Base-by-base conservation (phyloP, 2,888 invertebrate genomes). In the Stenodera caucasica region DNA sequence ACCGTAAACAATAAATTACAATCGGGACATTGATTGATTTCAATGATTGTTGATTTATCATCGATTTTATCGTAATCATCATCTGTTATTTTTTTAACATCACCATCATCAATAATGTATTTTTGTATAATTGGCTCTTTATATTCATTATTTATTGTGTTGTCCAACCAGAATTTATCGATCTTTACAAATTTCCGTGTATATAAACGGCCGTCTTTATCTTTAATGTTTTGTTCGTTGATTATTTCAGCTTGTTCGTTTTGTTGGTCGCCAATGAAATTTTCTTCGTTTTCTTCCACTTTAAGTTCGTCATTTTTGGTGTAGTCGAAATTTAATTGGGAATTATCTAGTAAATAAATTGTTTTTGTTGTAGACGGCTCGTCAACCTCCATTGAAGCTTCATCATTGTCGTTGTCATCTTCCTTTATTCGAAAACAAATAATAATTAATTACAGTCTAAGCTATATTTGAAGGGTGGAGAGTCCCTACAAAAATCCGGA, bases 171-270 rank as follows among this genome's bases (percentile, higher is more conserved):
- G 68, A 86, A 83, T 70, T 85, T 83, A 55, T 85, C 85, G 45
- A 86, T 83, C 77, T 86, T 84, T 2, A 86, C 83, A 35, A 84
- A 84, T 66, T 85, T 84, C 60, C 84, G 80, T 0, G 83, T 82
- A 60, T 83, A 84, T 1, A 80, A 65, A 52, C 82, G 76, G 1
- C 83, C 83, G 58, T 82, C 81, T 65, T 81, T 83, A 58, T 84
- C 85, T 1, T 35, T 53, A n/a, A 62, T 18, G 21, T 67, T 54
- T 9, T 62, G 57, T 26, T 57, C 58, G 30, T 32, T 29, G 77
- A 30, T 45, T 23, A 37, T 49, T 23, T 49, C 26, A 49, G 56
- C 55, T 30, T 23, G 15, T 18, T 29, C 4, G 5, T 26, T 26
- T 45, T 45, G 49, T 45, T 45, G 15, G 11, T n/a, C 21, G 49